These are phyloP conservation scores for Boloria euphrosyne DNA, from an alignment of 2,888 invertebrate species.

Conservation along the genomic window DNA sequence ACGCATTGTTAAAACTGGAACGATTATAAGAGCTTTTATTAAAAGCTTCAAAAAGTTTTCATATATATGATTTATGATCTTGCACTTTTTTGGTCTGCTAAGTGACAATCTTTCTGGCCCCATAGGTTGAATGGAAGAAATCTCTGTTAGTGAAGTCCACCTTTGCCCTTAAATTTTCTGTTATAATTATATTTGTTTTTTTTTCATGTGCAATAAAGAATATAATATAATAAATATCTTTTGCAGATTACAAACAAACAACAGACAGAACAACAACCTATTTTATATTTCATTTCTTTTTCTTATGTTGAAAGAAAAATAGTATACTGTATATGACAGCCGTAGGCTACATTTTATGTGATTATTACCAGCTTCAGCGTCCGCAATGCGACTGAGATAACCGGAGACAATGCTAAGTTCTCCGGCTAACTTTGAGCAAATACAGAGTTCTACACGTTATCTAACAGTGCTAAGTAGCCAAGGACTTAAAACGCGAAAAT, in stretches of 20 bases:
- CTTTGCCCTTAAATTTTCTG: no score
- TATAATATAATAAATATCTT: no score
- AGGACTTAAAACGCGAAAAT: not conserved
- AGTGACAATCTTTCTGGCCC: no score
- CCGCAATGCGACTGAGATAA: constrained; percentile 23
- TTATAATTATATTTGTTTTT: no score
- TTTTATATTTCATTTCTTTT: not conserved
- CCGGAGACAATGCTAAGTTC: constrained; percentile 7
- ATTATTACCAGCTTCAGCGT: constrained; percentile 2
- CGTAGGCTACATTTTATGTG: constrained; percentile 5
- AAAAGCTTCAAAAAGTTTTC: not conserved
- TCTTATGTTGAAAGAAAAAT: constrained; percentile 4
- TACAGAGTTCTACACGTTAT: not conserved
- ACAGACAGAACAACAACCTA: not conserved
- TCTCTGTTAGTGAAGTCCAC: no score
- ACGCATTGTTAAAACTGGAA: no score
- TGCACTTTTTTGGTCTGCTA: no score
- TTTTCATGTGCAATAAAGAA: no score
- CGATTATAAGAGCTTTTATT: no score
- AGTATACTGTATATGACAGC: constrained; percentile 8
- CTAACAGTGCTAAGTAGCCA: constrained; percentile 1
- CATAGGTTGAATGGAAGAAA: no score
- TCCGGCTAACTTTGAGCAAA: not conserved
- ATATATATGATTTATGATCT: no score
- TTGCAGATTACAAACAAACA: not conserved